These are phyloP conservation scores for Amphipoea oculea DNA, from an alignment of 2,888 invertebrate species.

Conservation along the genomic window DNA sequence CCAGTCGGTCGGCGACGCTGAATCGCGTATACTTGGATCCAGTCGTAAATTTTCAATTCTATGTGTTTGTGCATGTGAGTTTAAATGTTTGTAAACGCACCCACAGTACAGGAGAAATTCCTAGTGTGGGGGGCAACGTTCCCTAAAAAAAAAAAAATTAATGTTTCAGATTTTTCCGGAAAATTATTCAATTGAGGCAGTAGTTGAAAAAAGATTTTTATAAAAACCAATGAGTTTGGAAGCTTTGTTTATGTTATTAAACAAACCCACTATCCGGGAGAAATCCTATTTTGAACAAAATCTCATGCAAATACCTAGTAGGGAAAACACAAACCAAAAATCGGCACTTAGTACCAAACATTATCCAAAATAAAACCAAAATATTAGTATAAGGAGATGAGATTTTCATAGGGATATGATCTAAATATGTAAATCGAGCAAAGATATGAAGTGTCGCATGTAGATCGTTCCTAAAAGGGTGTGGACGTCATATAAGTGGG, in stretches of 20 bases:
- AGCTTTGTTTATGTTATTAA: neutral
- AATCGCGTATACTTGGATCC: no score
- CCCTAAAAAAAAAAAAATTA: no score
- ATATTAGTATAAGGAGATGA: neutral
- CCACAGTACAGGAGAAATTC: no score
- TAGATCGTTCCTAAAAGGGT: conserved; percentile 3
- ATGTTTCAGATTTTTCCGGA: neutral
- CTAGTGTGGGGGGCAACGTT: no score
- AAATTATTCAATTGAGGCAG: neutral
- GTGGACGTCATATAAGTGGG: conserved; percentile 9
- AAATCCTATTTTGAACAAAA: neutral
- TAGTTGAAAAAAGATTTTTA: neutral
- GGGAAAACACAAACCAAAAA: neutral
- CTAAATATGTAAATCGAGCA: conserved; percentile 44
- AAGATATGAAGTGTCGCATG: conserved; percentile 40
- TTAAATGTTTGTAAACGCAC: no score
- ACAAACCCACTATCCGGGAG: neutral
- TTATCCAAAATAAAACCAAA: no score
- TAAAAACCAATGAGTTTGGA: neutral
- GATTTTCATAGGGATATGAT: conserved; percentile 22
- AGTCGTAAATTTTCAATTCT: no score
- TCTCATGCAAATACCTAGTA: neutral
- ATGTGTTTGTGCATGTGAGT: no score
- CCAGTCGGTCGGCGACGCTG: no score
- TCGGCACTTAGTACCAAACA: no score